phyloP scores from a whole-genome alignment of 37 sponge, comb jelly and placozoan species.

The Halichondria panicea region DNA sequence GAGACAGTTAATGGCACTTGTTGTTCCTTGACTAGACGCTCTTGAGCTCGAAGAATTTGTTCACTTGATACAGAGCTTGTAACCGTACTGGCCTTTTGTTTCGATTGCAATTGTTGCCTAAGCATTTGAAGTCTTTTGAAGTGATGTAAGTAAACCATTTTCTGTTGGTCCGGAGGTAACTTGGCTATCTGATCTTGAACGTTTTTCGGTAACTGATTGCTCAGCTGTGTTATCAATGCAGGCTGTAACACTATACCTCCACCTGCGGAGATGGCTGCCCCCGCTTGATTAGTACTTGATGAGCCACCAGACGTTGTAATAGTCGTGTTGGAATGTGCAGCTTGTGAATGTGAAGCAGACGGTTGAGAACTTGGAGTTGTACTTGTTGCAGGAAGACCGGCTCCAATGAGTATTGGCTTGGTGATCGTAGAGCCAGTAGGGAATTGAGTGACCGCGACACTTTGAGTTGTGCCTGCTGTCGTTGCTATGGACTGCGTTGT shows the following conservation, averaged over 20 bases:
- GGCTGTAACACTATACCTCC: background rate
- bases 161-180: conserved; percentile 49
- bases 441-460: background rate
- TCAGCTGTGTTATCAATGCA: background rate
- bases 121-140: conserved; percentile 13
- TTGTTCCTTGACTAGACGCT: conserved; percentile 29
- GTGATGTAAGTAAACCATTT: conserved; percentile 23
- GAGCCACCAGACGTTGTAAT: too few relatives aligned
- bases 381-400: conserved; percentile 9
- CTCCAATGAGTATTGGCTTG: background rate
- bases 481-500: background rate
- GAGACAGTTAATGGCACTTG: conserved; percentile 4
- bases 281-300: too few relatives aligned
- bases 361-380: conserved; percentile 6
- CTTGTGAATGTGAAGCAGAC: background rate
- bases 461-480: background rate
- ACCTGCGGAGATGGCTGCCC: too few relatives aligned
- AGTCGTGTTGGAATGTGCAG: too few relatives aligned
- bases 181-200: conserved; percentile 31
- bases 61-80: background rate
- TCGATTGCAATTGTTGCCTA: conserved; percentile 6
- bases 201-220: background rate
- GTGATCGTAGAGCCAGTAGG: background rate
- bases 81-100: background rate
- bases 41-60: conserved; percentile 15